Conservation (phyloP, 2,888 invertebrate genomes). For the Mythimna vitellina region DNA sequence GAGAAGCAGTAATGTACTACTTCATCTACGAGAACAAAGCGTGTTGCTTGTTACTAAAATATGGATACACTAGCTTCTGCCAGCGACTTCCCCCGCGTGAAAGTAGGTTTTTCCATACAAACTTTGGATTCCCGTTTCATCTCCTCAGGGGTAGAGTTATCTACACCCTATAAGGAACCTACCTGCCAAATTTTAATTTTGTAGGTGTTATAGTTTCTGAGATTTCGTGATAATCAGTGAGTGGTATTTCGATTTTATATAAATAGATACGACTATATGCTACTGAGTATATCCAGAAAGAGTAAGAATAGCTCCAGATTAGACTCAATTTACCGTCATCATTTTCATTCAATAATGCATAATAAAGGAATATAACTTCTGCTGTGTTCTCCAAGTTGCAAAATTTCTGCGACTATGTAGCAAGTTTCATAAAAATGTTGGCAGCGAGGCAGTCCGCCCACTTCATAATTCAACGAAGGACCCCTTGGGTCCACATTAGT, state of each 20-base stretch:
- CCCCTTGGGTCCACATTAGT: constrained; percentile 51
- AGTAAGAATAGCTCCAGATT: background rate
- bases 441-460: constrained; percentile 14
- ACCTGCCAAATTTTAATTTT: no score
- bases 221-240: no score
- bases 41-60: background rate
- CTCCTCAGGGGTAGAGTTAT: no score
- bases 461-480: constrained; percentile 59
- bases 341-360: background rate
- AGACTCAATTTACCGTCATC: background rate
- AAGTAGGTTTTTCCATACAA: no score
- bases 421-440: constrained; percentile 37
- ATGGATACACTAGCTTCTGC: no score
- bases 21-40: background rate
- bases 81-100: no score
- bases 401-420: constrained; percentile 1
- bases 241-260: no score
- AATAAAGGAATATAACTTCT: background rate
- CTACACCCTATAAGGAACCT: no score
- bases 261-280: no score
- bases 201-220: no score
- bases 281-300: background rate
- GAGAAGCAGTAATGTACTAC: background rate
- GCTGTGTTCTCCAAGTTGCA: constrained; percentile 1
- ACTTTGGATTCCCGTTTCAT: no score